These are phyloP conservation scores for Phytoseiulus persimilis DNA, from an alignment of 2,888 invertebrate species.

Conservation along the genomic window DNA sequence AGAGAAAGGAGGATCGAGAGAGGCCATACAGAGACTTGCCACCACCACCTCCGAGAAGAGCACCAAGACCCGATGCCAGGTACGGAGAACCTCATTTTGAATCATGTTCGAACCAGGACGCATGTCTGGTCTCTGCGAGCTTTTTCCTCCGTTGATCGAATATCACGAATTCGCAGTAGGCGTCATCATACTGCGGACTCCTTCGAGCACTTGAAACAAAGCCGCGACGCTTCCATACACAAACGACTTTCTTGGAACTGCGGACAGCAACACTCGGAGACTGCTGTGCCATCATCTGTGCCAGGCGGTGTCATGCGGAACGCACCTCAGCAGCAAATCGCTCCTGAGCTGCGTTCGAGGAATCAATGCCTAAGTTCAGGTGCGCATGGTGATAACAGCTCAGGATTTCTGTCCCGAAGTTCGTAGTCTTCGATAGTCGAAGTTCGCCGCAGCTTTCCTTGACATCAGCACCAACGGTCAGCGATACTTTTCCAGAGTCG, in stretches of 20 bases:
- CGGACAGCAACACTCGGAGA: slow-evolving; percentile 49
- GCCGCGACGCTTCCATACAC: slow-evolving; percentile 54
- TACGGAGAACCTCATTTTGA: neutral
- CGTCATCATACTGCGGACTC: slow-evolving; percentile 62
- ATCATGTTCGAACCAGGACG: too few relatives aligned
- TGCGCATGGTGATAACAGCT: neutral
- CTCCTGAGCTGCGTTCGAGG: slow-evolving; percentile 41
- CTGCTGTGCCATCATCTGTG: neutral
- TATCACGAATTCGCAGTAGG: slow-evolving; percentile 36
- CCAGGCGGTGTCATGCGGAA: slow-evolving; percentile 37
- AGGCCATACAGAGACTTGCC: slow-evolving; percentile 9
- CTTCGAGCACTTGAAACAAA: slow-evolving; percentile 58
- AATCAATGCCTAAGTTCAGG: slow-evolving; percentile 48
- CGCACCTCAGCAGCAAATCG: slow-evolving; percentile 35
- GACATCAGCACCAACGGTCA: neutral
- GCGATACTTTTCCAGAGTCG: slow-evolving; percentile 49
- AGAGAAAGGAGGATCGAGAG: slow-evolving; percentile 41
- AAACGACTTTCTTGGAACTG: slow-evolving; percentile 60
- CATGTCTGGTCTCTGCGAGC: too few relatives aligned
- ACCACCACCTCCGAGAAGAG: slow-evolving; percentile 28
- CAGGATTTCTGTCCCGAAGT: too few relatives aligned
- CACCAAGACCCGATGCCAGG: slow-evolving; percentile 25
- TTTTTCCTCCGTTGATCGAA: neutral
- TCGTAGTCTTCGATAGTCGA: too few relatives aligned
- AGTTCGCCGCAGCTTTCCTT: neutral